phyloP scores from a whole-genome alignment of 2,113 vertebrate genomes.

The Lophura nycthemera region DNA sequence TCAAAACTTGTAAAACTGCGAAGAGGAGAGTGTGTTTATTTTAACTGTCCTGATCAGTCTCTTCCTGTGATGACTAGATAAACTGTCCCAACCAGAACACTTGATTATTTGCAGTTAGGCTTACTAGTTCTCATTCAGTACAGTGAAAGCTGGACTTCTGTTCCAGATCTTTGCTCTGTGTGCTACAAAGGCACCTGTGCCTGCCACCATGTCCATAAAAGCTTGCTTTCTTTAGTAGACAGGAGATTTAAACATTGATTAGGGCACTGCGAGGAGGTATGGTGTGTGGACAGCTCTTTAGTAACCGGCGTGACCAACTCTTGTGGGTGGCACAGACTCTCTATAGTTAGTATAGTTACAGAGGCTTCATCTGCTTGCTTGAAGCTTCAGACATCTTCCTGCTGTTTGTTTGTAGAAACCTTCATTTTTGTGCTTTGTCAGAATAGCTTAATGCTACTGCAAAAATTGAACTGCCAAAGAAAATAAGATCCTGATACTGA shows the following conservation, averaged over 20 bases:
- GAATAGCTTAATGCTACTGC: not conserved
- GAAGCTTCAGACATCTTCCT: not conserved
- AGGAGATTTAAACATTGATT: not conserved
- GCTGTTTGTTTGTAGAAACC: not conserved
- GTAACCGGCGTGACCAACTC: not conserved
- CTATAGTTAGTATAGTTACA: not conserved
- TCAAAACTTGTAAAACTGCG: not conserved
- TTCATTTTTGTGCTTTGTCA: not conserved
- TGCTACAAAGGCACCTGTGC: not conserved
- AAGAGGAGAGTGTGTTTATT: not conserved
- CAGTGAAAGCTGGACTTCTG: not conserved
- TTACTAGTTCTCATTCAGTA: not conserved
- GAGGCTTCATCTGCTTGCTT: not conserved
- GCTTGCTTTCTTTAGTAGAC: not conserved
- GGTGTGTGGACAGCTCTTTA: not conserved
- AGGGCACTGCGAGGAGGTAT: not conserved
- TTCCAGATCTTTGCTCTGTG: not conserved
- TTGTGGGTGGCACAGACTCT: accelerated
- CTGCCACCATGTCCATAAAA: not conserved
- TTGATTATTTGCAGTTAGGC: not conserved
- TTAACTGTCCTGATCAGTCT: not conserved
- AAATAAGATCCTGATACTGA: not conserved
- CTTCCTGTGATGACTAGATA: not conserved
- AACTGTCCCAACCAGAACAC: not conserved
- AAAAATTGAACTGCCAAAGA: not conserved